These are phyloP conservation scores for Heterodera schachtii DNA, from an alignment of 1,140 invertebrate genomes.

Conservation along the genomic window DNA sequence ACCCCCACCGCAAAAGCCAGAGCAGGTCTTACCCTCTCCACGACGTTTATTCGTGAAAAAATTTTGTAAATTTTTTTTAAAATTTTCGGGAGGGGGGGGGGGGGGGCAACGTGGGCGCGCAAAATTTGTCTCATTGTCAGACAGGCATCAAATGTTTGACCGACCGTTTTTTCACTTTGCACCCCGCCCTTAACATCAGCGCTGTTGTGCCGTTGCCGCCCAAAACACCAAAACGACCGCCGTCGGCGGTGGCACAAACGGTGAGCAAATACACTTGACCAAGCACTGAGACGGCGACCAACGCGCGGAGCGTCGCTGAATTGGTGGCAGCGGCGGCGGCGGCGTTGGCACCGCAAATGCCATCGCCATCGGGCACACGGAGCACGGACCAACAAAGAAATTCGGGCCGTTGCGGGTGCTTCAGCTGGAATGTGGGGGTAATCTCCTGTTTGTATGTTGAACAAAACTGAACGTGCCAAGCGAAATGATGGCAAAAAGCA, in stretches of 20 bases:
- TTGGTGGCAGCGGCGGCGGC: too few relatives aligned
- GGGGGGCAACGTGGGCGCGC: too few relatives aligned
- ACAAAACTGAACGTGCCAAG: too few relatives aligned
- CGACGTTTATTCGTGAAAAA: too few relatives aligned
- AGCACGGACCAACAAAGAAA: constrained; percentile 26
- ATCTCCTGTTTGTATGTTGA: too few relatives aligned
- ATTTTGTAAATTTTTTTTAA: too few relatives aligned
- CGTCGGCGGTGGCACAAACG: neutral
- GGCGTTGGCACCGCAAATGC: neutral
- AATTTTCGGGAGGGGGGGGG: too few relatives aligned
- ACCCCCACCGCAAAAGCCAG: too few relatives aligned
- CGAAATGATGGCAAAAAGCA: too few relatives aligned
- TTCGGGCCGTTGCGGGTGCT: constrained; percentile 18
- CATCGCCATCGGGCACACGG: too few relatives aligned
- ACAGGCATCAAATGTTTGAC: neutral
- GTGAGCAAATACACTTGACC: constrained; percentile 28
- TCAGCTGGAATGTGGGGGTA: neutral
- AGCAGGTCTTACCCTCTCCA: too few relatives aligned
- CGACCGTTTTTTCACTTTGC: constrained; percentile 16
- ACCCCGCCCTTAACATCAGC: neutral
- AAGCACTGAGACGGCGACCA: constrained; percentile 25
- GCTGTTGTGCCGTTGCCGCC: neutral
- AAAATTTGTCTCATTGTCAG: too few relatives aligned
- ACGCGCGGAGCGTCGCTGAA: neutral
- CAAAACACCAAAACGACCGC: neutral